Evolutionary conservation across 2,888 invertebrate species (phyloP), one percentile per base, ranked within the genome.

Genomic region (Marasmarcha lunaedactyla): DNA sequence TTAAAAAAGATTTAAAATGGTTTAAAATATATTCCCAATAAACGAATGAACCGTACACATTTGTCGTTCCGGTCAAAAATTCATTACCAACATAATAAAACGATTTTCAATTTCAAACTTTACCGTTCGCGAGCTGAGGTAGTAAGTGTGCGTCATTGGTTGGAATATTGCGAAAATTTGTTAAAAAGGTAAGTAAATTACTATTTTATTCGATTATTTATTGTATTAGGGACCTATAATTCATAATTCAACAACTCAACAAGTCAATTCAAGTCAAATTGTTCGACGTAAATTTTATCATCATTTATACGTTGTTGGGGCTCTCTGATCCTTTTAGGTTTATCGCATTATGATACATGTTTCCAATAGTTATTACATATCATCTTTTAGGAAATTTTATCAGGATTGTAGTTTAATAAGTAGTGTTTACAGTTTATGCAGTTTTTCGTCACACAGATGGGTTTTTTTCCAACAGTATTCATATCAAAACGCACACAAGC

Each of bases 111-210:
- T 30, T 30, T 30, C 30, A 30, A 30, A 30, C 30, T 30, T 30
- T 30, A 7, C 30, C 30, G 30, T 30, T 30, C 30, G 30, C 30
- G 6, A 30, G 30, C 10, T 30, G 30, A 30, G 30, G 10, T 30
- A 30, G 30, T 30, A n/a, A 30, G 30, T 30, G 30, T n/a, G 30
- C 30, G 30, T 30, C 30, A 30, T 30, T 30, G 10, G 6, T 4
- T 30, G 30, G 10, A 30, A 30, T 30, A 30, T 30, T 30, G 30
- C 30, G 4, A 30, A 30, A 30, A 30, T 30, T 30, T 30, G 30
- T 30, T 4, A 33, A 42, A 35, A 35, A 35, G 35, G 35, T 35
- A 35, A 35, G 35, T 35, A 35, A 35, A 35, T 35, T 35, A 35
- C 35, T 35, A 35, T 35, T 14, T 15, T 35, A 35, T 35, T 35